Evolutionary conservation across 2,888 invertebrate species (phyloP), one percentile per base, ranked within the genome.

Genomic region (Dastarcus helophoroides): DNA sequence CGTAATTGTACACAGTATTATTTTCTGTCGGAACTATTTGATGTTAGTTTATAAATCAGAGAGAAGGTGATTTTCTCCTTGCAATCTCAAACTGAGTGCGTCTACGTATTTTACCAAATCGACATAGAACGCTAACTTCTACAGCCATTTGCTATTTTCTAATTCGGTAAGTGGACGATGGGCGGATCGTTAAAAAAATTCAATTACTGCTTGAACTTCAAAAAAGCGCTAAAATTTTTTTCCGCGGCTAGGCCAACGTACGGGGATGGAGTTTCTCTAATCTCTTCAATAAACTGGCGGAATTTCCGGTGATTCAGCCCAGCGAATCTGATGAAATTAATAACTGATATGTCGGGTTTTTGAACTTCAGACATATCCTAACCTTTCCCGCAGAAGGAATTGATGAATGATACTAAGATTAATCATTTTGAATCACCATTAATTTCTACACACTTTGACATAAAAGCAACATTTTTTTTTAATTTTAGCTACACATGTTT

Each of bases 321-420:
- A 17, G 8, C 6, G 13, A 38, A 43, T 43, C 39, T 39, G 48
- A 51, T 47, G 39, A 44, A 47, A 47, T 50, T 49, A 43, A 46
- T 43, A 47, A 31, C n/a, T n/a, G n/a, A n/a, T n/a, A n/a, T n/a
- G n/a, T n/a, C n/a, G n/a, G n/a, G n/a, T n/a, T n/a, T n/a, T 29
- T 50, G 31, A 50, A 47, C 45, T 42, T 43, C 41, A 35, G 44
- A 50, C 46, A 50, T 44, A 46, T 48, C 41, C 42, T 49, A 46
- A 38, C 37, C 48, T 49, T 52, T 51, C 41, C 45, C 46, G 43
- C 48, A 48, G 39, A 50, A 43, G 32, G 42, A 17, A 8, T 23
- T 23, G 23, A 23, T 23, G 23, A 46, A 47, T 51, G 38, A 47
- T 48, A 42, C 48, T 42, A 47, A 34, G 39, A 46, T 34, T 27